A percentile compares a stretch with the other conserved stretches of the same genome.
These are phyloP conservation scores for Spisula solida DNA, from an alignment of 2,888 invertebrate genomes.

Conservation along the genomic window DNA sequence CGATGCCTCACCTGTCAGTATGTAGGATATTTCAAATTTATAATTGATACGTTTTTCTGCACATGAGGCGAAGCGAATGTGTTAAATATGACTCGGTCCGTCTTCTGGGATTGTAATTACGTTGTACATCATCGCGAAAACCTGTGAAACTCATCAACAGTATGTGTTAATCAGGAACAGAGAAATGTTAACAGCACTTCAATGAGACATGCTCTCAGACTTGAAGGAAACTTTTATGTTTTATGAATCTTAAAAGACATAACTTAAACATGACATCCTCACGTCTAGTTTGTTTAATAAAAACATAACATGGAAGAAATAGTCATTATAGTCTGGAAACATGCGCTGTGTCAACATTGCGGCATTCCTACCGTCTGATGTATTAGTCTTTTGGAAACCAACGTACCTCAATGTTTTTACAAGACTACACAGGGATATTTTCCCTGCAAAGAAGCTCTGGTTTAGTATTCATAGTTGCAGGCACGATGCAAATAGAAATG, in stretches of 20 bases:
- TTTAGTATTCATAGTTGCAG: no score
- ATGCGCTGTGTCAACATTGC: background rate
- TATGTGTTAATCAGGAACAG: background rate
- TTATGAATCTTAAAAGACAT: slow-evolving; percentile 23
- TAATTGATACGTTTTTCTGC: slow-evolving; percentile 44
- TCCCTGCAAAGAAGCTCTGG: background rate
- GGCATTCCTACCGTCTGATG: background rate
- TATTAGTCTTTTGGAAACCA: background rate
- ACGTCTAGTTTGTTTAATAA: background rate
- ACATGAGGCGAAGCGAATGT: slow-evolving; percentile 42
- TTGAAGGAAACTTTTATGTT: background rate
- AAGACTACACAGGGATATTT: background rate
- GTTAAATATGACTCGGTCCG: background rate
- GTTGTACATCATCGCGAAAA: slow-evolving; percentile 19
- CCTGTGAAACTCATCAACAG: slow-evolving; percentile 9
- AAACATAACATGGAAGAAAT: background rate
- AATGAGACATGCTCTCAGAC: background rate
- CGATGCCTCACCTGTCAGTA: slow-evolving; percentile 26
- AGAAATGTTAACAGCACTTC: background rate
- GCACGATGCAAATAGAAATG: no score
- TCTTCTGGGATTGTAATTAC: background rate
- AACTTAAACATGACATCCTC: background rate
- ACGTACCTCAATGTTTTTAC: background rate
- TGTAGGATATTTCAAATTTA: slow-evolving; percentile 28
- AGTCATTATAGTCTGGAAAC: background rate